phyloP scores from a whole-genome alignment of 2,113 vertebrate genomes.

The Otus sunia region DNA sequence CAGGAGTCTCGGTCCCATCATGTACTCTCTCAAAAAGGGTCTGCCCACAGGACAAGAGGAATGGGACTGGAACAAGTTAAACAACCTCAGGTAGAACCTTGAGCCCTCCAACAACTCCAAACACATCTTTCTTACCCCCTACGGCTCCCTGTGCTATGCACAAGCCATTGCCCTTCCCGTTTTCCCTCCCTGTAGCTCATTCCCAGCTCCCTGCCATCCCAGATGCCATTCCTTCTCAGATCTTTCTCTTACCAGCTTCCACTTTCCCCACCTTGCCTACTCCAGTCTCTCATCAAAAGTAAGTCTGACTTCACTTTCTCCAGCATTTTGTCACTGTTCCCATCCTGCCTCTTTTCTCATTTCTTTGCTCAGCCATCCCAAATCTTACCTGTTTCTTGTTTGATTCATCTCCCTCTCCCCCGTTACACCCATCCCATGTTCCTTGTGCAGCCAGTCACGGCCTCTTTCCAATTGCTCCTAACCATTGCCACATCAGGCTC shows the following conservation, averaged over 20 bases:
- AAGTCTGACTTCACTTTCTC: background rate
- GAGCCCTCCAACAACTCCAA: background rate
- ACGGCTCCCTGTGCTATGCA: background rate
- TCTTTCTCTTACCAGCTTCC: background rate
- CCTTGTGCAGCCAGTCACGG: background rate
- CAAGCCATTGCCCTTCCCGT: background rate
- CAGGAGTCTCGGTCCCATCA: background rate
- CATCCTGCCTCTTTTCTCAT: background rate
- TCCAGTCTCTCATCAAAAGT: background rate
- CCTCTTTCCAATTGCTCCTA: background rate
- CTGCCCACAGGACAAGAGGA: background rate
- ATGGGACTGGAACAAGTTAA: background rate
- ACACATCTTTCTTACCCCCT: background rate
- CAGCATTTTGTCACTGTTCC: background rate
- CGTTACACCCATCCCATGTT: background rate
- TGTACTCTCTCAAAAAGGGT: background rate
- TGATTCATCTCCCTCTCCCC: background rate
- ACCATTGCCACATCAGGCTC: background rate
- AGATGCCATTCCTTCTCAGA: background rate
- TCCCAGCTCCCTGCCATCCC: background rate
- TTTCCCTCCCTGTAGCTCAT: background rate
- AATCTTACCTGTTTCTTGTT: background rate
- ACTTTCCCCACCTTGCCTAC: background rate
- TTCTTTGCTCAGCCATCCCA: background rate
- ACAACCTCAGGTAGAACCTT: background rate